Base-by-base conservation (phyloP, 2,888 invertebrate species). In the Metacarcinus magister region DNA sequence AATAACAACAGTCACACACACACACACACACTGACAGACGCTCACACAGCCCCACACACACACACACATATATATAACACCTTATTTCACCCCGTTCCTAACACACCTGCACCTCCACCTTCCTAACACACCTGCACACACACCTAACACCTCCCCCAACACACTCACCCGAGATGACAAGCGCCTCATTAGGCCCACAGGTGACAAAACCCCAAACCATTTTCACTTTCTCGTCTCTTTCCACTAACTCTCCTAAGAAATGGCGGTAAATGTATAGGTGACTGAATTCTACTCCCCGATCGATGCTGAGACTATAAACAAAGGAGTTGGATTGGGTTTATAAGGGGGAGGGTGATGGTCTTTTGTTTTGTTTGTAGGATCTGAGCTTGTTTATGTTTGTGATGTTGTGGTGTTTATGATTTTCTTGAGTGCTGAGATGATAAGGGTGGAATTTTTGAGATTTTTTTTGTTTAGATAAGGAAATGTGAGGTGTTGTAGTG, bases 181-280 rank as follows among this genome's bases (percentile, higher is more conserved):
- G 98, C 92, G 99, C 99, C 98, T 99, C 99, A 97, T 99, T 99
- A 48, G 99, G 99, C 92, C 99, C 99, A 97, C 99, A 99, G 97
- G 99, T 99, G 95, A 99, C 99, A 97, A 99, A 99, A 97, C 99
- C 99, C 97, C 97, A 96, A 5, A 96, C 97, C 97, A 97, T 97
- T 5, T 43, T 48, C 5, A 43, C 32, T 90, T 94, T 75, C 43
- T 46, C 0, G 8, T 28, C n/a, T n/a, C 19, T 28, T 10, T 75
- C 28, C 19, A 16, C 7, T 2, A 16, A 5, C 75, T 8, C n/a
- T 2, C 3, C 16, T n/a, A 5, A n/a, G 13, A 2, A 28, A 67
- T 28, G 60, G 19, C 13, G n/a, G 87, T 0, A n/a, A 23, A 3
- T 8, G n/a, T 23, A 93, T 75, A 82, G 28, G 44, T 23, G 82